Evolutionary conservation across 1,140 invertebrate genomes (phyloP).

Genomic region (Babylonia areolata): DNA sequence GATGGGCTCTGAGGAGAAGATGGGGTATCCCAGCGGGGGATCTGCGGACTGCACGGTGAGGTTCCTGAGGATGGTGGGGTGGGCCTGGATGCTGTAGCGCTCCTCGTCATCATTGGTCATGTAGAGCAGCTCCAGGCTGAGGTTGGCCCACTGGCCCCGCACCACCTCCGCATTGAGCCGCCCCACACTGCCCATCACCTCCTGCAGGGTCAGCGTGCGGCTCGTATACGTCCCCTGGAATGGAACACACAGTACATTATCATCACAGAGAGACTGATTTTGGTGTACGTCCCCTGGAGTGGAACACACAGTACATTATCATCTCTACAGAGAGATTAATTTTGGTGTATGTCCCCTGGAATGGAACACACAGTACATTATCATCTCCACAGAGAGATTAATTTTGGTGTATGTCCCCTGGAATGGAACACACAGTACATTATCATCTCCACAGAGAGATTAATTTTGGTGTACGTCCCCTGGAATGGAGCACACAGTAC

Average conservation of each 20-base stretch:
- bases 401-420: slow-evolving; percentile 44
- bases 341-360: slow-evolving; percentile 74
- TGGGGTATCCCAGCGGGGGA: slow-evolving; percentile 79
- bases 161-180: slow-evolving; percentile 76
- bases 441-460: slow-evolving; percentile 59
- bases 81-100: slow-evolving; percentile 79
- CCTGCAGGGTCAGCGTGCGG: slow-evolving; percentile 74
- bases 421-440: too few relatives aligned
- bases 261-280: slow-evolving; percentile 74
- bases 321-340: slow-evolving; percentile 74
- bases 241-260: slow-evolving; percentile 67
- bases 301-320: slow-evolving; percentile 70
- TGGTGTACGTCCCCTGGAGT: slow-evolving; percentile 74
- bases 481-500: too few relatives aligned
- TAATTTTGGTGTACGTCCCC: slow-evolving; percentile 47
- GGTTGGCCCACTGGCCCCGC: slow-evolving; percentile 78
- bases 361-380: slow-evolving; percentile 63
- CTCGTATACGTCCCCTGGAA: slow-evolving; percentile 75
- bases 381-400: slow-evolving; percentile 73
- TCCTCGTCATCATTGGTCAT: slow-evolving; percentile 81
- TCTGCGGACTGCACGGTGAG: slow-evolving; percentile 79
- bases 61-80: slow-evolving; percentile 77
- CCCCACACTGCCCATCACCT: slow-evolving; percentile 74
- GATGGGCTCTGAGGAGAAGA: slow-evolving; percentile 75
- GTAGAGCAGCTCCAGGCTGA: slow-evolving; percentile 78